These are phyloP conservation scores for Epistrophe eligans DNA, from an alignment of 2,888 invertebrate species.

Conservation along the genomic window DNA sequence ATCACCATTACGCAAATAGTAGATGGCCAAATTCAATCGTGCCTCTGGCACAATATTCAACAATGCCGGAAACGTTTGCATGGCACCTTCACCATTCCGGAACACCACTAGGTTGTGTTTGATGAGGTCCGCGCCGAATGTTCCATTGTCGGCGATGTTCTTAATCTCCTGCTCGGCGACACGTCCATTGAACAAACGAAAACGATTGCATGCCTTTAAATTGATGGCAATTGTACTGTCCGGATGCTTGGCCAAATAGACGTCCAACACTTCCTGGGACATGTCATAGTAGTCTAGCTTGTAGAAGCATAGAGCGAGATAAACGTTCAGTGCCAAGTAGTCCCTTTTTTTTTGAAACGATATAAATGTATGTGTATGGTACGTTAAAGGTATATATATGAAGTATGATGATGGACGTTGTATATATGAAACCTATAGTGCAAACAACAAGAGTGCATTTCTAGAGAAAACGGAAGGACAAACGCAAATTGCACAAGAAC, in stretches of 20 bases:
- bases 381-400: constrained; percentile 1
- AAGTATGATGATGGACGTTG: constrained; percentile 30
- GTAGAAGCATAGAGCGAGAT: constrained; percentile 98
- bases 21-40: constrained; percentile 96
- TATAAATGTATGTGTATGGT: neutral
- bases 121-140: constrained; percentile 95
- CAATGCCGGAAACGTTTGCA: constrained; percentile 94
- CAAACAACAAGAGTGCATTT: constrained; percentile 15
- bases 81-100: constrained; percentile 95
- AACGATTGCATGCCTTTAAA: constrained; percentile 91
- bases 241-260: constrained; percentile 95
- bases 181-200: constrained; percentile 95
- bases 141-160: constrained; percentile 90
- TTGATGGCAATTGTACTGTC: constrained; percentile 98
- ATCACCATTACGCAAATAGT: constrained; percentile 95
- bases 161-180: constrained; percentile 97
- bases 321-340: constrained; percentile 97
- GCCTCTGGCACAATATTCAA: constrained; percentile 99
- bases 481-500: constrained; percentile 48
- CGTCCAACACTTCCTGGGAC: constrained; percentile 97
- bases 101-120: constrained; percentile 98
- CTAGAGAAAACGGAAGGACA: constrained; percentile 39
- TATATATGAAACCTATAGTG: constrained; percentile 9
- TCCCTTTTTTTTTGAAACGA: constrained; percentile 85
- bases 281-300: constrained; percentile 99